A percentile compares a stretch with the other conserved stretches of the same genome.
These are phyloP conservation scores for Atractosteus spatula DNA, from an alignment of 2,113 vertebrate species.

Conservation along the genomic window DNA sequence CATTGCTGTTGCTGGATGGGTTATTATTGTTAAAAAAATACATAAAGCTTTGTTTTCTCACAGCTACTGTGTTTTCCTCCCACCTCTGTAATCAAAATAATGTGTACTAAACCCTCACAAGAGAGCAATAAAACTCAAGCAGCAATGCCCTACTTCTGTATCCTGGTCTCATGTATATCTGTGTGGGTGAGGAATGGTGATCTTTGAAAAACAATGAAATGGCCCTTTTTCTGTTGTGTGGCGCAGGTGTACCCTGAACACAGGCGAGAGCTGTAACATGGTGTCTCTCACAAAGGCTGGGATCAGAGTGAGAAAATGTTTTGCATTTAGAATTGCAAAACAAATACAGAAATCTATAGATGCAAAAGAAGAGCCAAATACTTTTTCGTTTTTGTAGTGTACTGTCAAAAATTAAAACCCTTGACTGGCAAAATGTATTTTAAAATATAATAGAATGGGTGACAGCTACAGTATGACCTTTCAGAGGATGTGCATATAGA, in stretches of 20 bases:
- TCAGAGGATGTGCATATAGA: too few relatives aligned
- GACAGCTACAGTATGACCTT: too few relatives aligned
- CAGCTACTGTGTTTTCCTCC: too few relatives aligned
- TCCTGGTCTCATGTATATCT: background rate
- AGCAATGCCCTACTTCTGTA: too few relatives aligned
- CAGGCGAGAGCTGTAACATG: too few relatives aligned
- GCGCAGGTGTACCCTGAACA: background rate
- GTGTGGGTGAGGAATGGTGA: background rate
- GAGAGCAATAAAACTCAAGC: slow-evolving; percentile 1
- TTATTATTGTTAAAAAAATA: background rate
- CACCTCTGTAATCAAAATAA: background rate
- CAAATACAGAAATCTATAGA: too few relatives aligned
- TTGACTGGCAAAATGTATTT: too few relatives aligned
- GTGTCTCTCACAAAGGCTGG: too few relatives aligned
- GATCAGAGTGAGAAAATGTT: background rate
- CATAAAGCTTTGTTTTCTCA: background rate
- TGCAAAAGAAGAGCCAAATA: too few relatives aligned
- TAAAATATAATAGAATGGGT: too few relatives aligned
- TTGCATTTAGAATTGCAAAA: background rate
- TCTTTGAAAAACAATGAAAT: background rate
- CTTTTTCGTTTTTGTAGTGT: too few relatives aligned
- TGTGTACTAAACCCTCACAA: background rate
- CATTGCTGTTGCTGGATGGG: background rate
- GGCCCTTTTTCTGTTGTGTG: background rate
- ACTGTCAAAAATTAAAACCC: too few relatives aligned